Evolutionary conservation across 37 sponge, comb jelly and placozoan species (phyloP).

Genomic region (Agelas oroides): DNA sequence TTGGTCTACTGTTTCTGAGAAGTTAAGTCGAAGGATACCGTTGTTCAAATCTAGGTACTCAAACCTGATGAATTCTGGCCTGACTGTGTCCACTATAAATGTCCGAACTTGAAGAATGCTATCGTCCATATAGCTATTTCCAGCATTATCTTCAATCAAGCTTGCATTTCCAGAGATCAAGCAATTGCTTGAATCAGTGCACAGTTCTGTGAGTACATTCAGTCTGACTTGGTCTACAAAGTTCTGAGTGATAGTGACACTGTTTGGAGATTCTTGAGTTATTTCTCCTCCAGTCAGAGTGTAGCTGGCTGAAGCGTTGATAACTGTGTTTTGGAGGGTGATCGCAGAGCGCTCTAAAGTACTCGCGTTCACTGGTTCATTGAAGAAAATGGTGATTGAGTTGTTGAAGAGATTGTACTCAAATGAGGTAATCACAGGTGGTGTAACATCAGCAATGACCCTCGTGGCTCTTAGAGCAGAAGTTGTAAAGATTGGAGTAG

Average conservation of each 20-base stretch:
- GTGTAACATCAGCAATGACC: slow-evolving; percentile 55
- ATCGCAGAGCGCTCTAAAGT: slow-evolving; percentile 55
- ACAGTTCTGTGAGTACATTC: slow-evolving; percentile 52
- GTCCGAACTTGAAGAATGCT: slow-evolving; percentile 20
- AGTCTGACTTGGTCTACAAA: slow-evolving; percentile 51
- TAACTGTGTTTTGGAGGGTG: slow-evolving; percentile 41
- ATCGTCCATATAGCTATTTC: slow-evolving; percentile 41
- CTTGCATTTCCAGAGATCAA: slow-evolving; percentile 34
- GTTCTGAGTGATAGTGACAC: slow-evolving; percentile 35
- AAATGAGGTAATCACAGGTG: slow-evolving; percentile 68
- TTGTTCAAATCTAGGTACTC: slow-evolving; percentile 69
- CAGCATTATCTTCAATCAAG: slow-evolving; percentile 69
- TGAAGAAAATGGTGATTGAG: slow-evolving; percentile 77
- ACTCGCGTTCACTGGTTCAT: slow-evolving; percentile 74
- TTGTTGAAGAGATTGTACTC: slow-evolving; percentile 73
- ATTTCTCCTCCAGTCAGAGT: slow-evolving; percentile 54
- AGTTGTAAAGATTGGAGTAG: slow-evolving; percentile 58
- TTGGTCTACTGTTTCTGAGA: slow-evolving; percentile 77
- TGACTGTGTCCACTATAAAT: slow-evolving; percentile 62
- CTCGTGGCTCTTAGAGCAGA: slow-evolving; percentile 66
- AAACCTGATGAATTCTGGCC: slow-evolving; percentile 69
- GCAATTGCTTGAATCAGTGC: slow-evolving; percentile 65
- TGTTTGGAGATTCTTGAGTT: slow-evolving; percentile 14
- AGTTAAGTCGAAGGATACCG: slow-evolving; percentile 69
- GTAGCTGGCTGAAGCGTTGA: slow-evolving; percentile 38